A percentile compares a stretch with the other conserved stretches of the same genome.
phyloP scores from a whole-genome alignment of 2,888 invertebrate genomes.

The Papilio demoleus region DNA sequence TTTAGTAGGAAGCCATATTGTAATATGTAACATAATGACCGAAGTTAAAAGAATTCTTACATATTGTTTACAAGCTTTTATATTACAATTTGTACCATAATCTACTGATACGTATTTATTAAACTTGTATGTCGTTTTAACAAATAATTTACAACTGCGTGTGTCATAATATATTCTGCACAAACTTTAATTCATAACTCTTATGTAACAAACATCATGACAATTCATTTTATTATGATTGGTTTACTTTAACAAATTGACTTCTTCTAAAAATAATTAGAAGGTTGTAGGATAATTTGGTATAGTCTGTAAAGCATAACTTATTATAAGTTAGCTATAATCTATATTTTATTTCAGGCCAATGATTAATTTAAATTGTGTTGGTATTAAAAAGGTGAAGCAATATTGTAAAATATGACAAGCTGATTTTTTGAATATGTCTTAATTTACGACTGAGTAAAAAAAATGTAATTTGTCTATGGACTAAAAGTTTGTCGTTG shows the following conservation, averaged over 20 bases:
- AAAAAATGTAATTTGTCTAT: not conserved
- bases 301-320: not conserved
- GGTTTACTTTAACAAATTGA: not conserved
- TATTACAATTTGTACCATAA: slow-evolving; percentile 1
- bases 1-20: not conserved
- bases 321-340: not conserved
- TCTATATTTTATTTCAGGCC: not conserved
- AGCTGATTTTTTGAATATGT: not conserved
- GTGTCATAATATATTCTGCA: not conserved
- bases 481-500: not conserved
- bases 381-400: not conserved
- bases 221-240: not conserved
- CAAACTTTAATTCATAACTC: not conserved
- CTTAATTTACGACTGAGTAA: not conserved
- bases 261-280: not conserved
- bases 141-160: slow-evolving; percentile 10
- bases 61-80: not conserved
- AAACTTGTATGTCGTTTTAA: slow-evolving; percentile 6
- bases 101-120: slow-evolving; percentile 15
- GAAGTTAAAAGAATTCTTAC: not conserved
- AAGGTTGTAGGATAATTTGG: not conserved
- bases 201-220: not conserved
- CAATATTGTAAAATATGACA: not conserved
- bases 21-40: not conserved
- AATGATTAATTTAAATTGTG: not conserved